phyloP scores from a whole-genome alignment of 2,113 vertebrate genomes.

The Agelaius phoeniceus region DNA sequence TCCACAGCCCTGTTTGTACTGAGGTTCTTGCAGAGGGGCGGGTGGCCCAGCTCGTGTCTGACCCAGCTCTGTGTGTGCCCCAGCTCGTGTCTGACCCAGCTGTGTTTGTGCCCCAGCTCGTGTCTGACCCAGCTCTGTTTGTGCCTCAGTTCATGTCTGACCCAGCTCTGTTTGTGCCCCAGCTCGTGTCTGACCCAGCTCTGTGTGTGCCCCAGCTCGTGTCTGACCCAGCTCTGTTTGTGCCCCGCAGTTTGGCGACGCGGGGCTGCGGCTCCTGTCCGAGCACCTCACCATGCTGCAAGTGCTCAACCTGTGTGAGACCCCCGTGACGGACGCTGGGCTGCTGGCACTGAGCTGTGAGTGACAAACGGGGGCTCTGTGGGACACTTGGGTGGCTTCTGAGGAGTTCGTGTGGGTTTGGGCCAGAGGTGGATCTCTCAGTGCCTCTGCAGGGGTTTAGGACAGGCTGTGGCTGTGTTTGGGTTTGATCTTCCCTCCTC shows the following conservation, averaged over 20 bases:
- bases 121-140: background rate
- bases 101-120: background rate
- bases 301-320: constrained; percentile 98
- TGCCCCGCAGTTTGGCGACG: constrained; percentile 88
- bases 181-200: no score
- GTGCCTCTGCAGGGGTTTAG: background rate
- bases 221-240: background rate
- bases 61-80: no score
- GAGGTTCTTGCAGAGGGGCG: fast-evolving
- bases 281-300: constrained; percentile 98
- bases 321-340: constrained; percentile 93
- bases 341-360: constrained; percentile 97
- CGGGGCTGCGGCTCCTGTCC: constrained; percentile 91
- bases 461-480: background rate
- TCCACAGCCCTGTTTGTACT: fast-evolving
- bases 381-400: fast-evolving
- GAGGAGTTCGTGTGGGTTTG: background rate
- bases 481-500: background rate
- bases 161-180: no score
- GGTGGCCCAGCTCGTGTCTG: background rate
- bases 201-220: no score
- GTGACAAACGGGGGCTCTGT: background rate
- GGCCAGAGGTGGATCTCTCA: background rate
- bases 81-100: background rate
- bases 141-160: background rate